Evolutionary conservation across 2,888 invertebrate species (phyloP).

Genomic region (Hypomecis punctinalis): DNA sequence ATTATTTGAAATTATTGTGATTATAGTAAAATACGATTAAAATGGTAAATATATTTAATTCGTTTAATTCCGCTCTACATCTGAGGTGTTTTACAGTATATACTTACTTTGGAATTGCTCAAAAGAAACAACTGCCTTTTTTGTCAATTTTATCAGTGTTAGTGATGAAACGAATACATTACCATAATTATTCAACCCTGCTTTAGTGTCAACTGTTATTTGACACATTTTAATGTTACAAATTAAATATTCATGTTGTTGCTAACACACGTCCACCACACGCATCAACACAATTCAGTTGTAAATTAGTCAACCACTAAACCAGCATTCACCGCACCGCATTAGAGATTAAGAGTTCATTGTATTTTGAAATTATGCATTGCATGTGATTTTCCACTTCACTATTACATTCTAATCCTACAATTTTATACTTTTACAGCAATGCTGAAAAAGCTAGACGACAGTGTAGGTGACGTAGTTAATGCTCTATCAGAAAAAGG

Average conservation of each 20-base stretch:
- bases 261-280: conserved; percentile 17
- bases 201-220: too few relatives aligned
- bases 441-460: conserved; percentile 93
- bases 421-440: conserved; percentile 80
- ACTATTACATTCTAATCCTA: neutral
- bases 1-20: too few relatives aligned
- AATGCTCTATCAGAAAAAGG: conserved; percentile 86
- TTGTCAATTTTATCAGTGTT: too few relatives aligned
- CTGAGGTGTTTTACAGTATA: too few relatives aligned
- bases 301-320: conserved; percentile 43
- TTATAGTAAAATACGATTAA: too few relatives aligned
- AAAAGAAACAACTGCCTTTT: too few relatives aligned
- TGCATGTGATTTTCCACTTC: conserved; percentile 7
- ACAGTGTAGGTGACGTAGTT: conserved; percentile 92
- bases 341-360: conserved; percentile 28
- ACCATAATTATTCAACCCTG: too few relatives aligned
- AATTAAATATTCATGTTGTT: neutral
- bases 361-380: conserved; percentile 15
- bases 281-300: conserved; percentile 20
- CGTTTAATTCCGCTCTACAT: too few relatives aligned
- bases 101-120: too few relatives aligned
- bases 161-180: too few relatives aligned
- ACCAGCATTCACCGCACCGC: conserved; percentile 25
- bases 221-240: too few relatives aligned
- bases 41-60: too few relatives aligned